Percentiles rank a stretch among this genome's conserved stretches.
Conservation (phyloP, 1,140 invertebrate genomes). For the Hormaphis cornu region DNA sequence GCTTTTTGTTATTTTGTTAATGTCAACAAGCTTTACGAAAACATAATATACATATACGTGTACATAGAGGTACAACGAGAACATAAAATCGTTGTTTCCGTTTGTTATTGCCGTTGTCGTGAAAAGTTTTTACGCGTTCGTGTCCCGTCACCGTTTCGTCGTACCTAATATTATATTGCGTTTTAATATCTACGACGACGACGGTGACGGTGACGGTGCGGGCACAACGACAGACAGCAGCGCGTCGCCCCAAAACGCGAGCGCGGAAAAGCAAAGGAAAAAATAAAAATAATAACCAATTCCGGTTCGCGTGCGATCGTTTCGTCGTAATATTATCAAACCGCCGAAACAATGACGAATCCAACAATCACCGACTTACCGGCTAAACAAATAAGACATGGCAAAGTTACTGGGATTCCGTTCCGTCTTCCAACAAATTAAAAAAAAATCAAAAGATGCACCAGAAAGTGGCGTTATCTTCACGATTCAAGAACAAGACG, state of each 20-base stretch:
- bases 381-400: too few species aligned
- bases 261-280: neutral
- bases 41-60: neutral
- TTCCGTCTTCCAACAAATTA: too few species aligned
- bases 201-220: neutral
- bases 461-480: too few species aligned
- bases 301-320: conserved; percentile 26
- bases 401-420: too few species aligned
- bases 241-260: neutral
- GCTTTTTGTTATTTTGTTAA: conserved; percentile 8
- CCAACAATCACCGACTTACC: too few species aligned
- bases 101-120: neutral
- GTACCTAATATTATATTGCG: too few species aligned
- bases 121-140: conserved; percentile 23
- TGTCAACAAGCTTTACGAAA: neutral
- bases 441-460: too few species aligned
- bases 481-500: too few species aligned
- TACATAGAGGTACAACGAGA: too few species aligned
- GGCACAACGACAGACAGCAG: conserved; percentile 11
- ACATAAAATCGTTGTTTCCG: neutral
- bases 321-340: neutral
- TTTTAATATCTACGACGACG: too few species aligned
- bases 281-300: neutral
- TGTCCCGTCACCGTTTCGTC: conserved; percentile 21
- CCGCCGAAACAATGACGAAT: too few species aligned